These are phyloP conservation scores for Stictonetta naevosa DNA, from an alignment of 2,113 vertebrate species.

Conservation along the genomic window DNA sequence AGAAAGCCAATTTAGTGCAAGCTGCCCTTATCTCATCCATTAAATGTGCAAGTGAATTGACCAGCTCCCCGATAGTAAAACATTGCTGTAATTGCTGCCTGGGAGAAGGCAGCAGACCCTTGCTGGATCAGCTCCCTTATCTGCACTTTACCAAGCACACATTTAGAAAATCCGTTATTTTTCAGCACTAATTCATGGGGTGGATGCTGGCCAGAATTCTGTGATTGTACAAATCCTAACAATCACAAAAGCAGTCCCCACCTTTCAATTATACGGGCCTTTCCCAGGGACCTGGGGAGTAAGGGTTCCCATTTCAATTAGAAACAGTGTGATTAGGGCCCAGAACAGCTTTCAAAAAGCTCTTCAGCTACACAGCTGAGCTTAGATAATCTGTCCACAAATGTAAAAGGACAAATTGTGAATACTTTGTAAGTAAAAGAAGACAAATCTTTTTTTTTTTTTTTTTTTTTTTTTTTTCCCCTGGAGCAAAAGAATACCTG, in stretches of 20 bases:
- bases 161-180: slow-evolving; percentile 33
- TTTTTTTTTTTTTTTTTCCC: background rate
- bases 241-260: background rate
- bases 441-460: background rate
- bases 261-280: background rate
- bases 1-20: slow-evolving; percentile 32
- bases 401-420: background rate
- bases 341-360: background rate
- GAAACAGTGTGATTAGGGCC: background rate
- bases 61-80: background rate
- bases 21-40: slow-evolving; percentile 39
- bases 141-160: slow-evolving; percentile 31
- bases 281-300: background rate
- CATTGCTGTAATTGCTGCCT: background rate
- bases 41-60: slow-evolving; percentile 32
- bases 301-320: background rate
- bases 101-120: background rate
- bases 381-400: background rate
- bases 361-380: background rate
- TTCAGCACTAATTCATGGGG: slow-evolving; percentile 33
- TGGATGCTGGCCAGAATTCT: slow-evolving; percentile 13
- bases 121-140: slow-evolving; percentile 5
- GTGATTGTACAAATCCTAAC: background rate
- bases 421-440: background rate
- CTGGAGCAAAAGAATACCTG: background rate